Base-by-base conservation (phyloP, 2,797 vertebrate species). In the Eremophila alpestris region DNA sequence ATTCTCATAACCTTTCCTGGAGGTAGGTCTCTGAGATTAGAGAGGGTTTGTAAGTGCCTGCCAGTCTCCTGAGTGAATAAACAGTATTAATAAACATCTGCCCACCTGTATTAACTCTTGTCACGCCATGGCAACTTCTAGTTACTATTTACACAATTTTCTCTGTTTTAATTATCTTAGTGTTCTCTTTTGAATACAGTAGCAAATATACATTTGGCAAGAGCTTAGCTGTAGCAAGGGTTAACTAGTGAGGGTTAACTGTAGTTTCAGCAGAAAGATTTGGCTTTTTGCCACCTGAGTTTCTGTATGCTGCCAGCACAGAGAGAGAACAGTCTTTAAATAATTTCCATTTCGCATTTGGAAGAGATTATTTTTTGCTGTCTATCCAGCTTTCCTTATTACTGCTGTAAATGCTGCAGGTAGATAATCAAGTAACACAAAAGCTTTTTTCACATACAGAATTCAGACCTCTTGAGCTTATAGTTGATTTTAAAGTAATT, bases 201-300 rank as follows among this genome's bases (percentile, higher is more conserved):
- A 7, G 18, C 62, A 11, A 23, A 19, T 19, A 38, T 63, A 30
- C 3, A 8, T 84, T 48, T 82, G 69, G n/a, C 48, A 83, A 46
- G 41, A 36, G 7, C 59, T 60, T 81, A 83, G 43, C 64, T 78
- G 27, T 46, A 75, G 56, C 32, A 91, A 81, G 68, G 70, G 65
- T 85, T 92, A 88, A 73, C 55, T 40, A 41, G 43, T 71, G 60
- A 43, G 68, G 65, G 32, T 65, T 78, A 78, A 64, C 40, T 78
- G 56, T 68, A 45, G 36, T 86, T 95, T 90, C 79, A 87, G 60
- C n/a, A 89, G 62, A 73, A 86, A 27, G 36, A 59, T 69, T 65
- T 93, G 85, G 88, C 70, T 46, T 82, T 91, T 83, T 90, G 85
- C 90, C 78, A 43, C 12, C 19, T 32, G 48, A 88, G 45, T 86